A percentile compares a stretch with the other conserved stretches of the same genome.
Evolutionary conservation across 64 coral and sea anemone genomes (phyloP).

Genomic region (Montipora efflorescens): DNA sequence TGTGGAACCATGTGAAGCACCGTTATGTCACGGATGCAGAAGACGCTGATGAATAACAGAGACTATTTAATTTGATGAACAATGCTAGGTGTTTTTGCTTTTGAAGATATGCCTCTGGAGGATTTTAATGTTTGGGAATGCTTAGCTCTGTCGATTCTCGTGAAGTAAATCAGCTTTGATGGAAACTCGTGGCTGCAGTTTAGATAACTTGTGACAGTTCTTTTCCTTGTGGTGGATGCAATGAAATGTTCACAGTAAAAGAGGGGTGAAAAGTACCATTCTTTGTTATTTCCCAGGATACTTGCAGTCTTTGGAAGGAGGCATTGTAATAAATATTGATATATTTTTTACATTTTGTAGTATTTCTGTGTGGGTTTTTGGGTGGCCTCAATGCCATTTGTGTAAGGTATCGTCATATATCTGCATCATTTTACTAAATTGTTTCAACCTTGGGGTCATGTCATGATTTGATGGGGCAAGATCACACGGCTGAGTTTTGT

Average conservation of each 20-base stretch:
- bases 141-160: neutral
- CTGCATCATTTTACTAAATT: neutral
- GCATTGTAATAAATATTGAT: neutral
- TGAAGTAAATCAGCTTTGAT: neutral
- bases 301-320: neutral
- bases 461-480: too few species aligned
- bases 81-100: neutral
- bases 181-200: neutral
- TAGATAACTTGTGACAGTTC: neutral
- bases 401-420: neutral
- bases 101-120: neutral
- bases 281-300: neutral
- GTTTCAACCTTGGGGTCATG: too few species aligned
- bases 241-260: neutral
- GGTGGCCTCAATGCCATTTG: neutral
- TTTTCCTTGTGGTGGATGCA: neutral
- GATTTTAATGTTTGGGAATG: neutral
- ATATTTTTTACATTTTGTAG: neutral
- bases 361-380: neutral
- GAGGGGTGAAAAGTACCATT: neutral
- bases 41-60: conserved; percentile 51
- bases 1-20: conserved; percentile 83
- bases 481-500: too few species aligned
- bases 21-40: conserved; percentile 64
- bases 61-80: neutral